A percentile compares a stretch with the other conserved stretches of the same genome.
Conservation (phyloP, 2,113 vertebrate genomes). For the Apodemus sylvaticus region DNA sequence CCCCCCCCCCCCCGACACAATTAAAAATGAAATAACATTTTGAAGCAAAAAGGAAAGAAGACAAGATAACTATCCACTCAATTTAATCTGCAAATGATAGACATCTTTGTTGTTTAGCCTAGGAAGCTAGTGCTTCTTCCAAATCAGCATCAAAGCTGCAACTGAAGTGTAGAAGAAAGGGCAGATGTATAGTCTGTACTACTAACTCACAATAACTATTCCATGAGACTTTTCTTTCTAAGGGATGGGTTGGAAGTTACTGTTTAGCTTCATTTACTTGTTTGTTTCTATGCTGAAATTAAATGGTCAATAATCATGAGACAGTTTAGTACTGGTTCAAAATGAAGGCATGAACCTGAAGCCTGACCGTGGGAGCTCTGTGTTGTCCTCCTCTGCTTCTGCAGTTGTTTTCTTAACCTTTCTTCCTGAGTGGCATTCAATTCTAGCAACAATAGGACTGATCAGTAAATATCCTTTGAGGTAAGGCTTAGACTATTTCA, state of each 20-base stretch:
- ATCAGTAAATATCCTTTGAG: not conserved
- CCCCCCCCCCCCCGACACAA: not conserved
- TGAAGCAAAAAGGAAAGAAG: not conserved
- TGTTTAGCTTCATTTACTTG: not conserved
- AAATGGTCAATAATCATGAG: not conserved
- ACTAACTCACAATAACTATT: not conserved
- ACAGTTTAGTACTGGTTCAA: not conserved
- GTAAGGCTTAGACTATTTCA: not conserved
- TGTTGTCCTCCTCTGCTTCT: not conserved
- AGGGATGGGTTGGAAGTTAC: not conserved
- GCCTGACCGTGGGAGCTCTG: too few species aligned
- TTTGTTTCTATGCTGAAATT: not conserved
- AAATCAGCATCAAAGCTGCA: not conserved
- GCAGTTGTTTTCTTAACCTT: not conserved
- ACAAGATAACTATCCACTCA: not conserved
- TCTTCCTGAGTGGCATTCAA: not conserved
- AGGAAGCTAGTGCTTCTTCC: not conserved
- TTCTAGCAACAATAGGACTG: not conserved
- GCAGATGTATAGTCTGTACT: not conserved
- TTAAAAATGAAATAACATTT: not conserved
- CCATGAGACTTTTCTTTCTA: not conserved
- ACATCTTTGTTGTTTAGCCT: not conserved
- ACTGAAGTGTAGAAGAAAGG: not conserved
- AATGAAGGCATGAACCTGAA: not conserved
- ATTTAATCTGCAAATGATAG: not conserved